A percentile compares a stretch with the other conserved stretches of the same genome.
phyloP scores from a whole-genome alignment of 2,113 vertebrate species.

The Formicarius rufipectus region DNA sequence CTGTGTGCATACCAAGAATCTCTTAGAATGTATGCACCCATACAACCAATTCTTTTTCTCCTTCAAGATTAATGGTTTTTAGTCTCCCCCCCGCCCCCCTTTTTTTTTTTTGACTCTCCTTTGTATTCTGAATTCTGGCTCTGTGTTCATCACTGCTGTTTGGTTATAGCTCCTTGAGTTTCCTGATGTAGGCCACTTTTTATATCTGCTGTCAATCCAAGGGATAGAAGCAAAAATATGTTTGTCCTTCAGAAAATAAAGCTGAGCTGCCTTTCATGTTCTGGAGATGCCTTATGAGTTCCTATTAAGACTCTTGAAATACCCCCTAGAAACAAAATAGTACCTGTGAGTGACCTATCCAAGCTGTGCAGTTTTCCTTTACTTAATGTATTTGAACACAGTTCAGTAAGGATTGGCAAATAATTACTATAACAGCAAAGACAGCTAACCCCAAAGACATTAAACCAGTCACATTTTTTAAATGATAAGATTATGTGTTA shows the following conservation, averaged over 20 bases:
- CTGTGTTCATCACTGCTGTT: background rate
- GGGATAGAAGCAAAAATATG: background rate
- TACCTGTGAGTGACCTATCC: background rate
- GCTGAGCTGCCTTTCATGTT: background rate
- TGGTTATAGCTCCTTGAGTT: background rate
- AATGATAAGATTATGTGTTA: background rate
- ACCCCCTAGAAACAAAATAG: background rate
- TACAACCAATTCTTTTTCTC: background rate
- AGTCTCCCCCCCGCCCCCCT: background rate
- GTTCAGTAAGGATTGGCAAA: accelerated
- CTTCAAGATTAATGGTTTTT: background rate
- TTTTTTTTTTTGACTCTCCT: background rate
- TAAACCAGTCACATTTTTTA: background rate
- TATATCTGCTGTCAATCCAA: background rate
- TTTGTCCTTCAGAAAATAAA: background rate
- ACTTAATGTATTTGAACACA: background rate
- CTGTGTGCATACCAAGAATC: background rate
- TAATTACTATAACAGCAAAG: background rate
- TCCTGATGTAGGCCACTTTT: background rate
- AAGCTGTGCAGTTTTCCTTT: background rate
- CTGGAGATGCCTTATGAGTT: background rate
- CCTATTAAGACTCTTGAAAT: background rate
- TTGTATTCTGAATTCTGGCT: background rate
- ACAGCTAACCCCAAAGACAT: background rate
- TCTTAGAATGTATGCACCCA: background rate